Conservation (phyloP, 2,888 invertebrate genomes). For the Nudaria mundana region DNA sequence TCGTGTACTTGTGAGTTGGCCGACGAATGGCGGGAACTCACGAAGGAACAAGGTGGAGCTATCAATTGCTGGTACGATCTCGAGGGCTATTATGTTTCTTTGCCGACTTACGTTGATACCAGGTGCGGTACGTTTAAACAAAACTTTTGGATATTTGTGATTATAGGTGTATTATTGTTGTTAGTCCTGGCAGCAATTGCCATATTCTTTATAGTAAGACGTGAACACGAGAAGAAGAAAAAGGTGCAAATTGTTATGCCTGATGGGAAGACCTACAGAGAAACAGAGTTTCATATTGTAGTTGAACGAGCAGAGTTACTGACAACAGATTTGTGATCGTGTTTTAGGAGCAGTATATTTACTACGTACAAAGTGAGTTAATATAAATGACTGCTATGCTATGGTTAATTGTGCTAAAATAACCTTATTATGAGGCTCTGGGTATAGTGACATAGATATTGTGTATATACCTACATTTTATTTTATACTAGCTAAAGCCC, state of each 20-base stretch:
- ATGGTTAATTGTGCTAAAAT: too few relatives aligned
- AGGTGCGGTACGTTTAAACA: conserved; percentile 69
- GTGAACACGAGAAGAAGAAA: conserved; percentile 80
- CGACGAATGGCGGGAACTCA: conserved; percentile 57
- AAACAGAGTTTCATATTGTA: conserved; percentile 93
- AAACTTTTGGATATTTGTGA: conserved; percentile 70
- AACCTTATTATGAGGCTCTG: too few relatives aligned
- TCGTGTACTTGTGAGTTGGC: conserved; percentile 80
- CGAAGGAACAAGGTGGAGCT: conserved; percentile 59
- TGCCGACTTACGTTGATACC: conserved; percentile 64
- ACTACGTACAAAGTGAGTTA: conserved; percentile 23
- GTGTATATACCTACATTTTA: too few relatives aligned
- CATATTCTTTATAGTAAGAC: conserved; percentile 66
- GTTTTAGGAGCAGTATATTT: conserved; percentile 30
- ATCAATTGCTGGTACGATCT: conserved; percentile 67
- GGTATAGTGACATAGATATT: not conserved
- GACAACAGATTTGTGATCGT: conserved; percentile 86
- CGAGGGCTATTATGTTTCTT: conserved; percentile 58
- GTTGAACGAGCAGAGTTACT: conserved; percentile 91
- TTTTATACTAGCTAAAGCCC: too few relatives aligned
- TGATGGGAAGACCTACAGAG: conserved; percentile 90
- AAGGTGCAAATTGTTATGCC: conserved; percentile 88
- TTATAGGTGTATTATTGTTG: conserved; percentile 71
- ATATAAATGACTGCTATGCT: conserved; percentile 19
- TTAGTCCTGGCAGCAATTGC: conserved; percentile 70